Evolutionary conservation across 2,888 invertebrate species (phyloP), one percentile per base, ranked within the genome.

Genomic region (Pachycephus smyrnensis): DNA sequence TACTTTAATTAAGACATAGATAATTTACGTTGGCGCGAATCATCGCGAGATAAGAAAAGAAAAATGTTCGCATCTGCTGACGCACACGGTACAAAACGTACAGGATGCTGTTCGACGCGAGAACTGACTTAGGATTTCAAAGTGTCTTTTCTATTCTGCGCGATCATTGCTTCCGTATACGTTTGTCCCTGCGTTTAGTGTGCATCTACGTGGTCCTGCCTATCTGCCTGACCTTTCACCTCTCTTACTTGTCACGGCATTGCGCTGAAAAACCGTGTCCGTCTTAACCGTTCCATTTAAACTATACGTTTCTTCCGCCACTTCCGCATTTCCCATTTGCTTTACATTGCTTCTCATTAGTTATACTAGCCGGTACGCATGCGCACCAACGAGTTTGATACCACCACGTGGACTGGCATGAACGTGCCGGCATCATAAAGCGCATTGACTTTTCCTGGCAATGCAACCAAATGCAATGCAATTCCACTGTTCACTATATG

Each of bases 381-480:
- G 55, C 55, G 55, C 55, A 23, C 9, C 23, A 55, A 55, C 9
- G 55, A 55, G 15, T 55, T 23, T 55, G 55, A 55, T 55, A 55
- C 11, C 71, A 11, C 69, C 69, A 31, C 12, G 12, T 32, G 71
- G 11, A 71, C 12, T 69, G 69, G 30, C n/a, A 69, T 69, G 69
- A 4, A 9, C 3, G 30, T 69, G 30, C 30, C 71, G 33, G 71
- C 32, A 23, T 33, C 15, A 71, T 6, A 71, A 35, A 12, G 71
- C 33, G 71, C 71, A 71, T 71, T 33, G 71, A 71, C 15, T 71
- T 71, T 71, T 33, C 23, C 71, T 85, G 81, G 84, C 84, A 82
- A 85, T 85, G 84, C 85, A 85, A 81, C 82, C 83, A 83, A 83
- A 80, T 80, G 78, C 84, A 85, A 85, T 85, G 85, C 85, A 85